Conservation (phyloP, 2,113 vertebrate genomes). For the Alces alces region DNA sequence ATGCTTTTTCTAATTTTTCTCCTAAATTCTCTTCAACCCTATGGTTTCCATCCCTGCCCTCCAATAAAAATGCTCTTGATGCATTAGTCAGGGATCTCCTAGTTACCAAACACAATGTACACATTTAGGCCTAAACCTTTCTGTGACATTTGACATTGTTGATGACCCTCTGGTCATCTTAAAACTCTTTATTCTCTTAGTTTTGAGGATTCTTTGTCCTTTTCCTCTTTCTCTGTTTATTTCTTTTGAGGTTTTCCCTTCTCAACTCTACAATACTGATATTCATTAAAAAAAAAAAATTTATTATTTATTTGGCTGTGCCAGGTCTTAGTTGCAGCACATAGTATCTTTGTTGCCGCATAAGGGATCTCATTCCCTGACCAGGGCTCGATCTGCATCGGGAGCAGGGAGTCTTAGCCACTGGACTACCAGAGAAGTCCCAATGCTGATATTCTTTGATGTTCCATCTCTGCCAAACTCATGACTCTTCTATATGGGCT, state of each 20-base stretch:
- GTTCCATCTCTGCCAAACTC: background rate
- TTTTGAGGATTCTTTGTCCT: background rate
- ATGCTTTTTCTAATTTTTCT: background rate
- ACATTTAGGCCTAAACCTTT: background rate
- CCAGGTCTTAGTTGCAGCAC: background rate
- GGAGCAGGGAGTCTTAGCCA: background rate
- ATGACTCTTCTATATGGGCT: background rate
- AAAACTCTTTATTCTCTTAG: background rate
- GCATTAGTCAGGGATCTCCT: background rate
- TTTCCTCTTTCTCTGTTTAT: background rate
- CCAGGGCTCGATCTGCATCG: background rate
- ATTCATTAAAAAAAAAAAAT: background rate
- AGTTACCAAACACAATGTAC: background rate
- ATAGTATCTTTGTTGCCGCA: background rate
- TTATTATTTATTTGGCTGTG: background rate
- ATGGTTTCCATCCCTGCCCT: background rate
- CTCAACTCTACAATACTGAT: background rate
- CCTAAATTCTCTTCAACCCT: background rate
- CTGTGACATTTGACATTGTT: background rate
- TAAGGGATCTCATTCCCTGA: background rate
- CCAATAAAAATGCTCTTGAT: background rate
- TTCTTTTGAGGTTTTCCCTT: background rate
- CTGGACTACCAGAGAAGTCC: background rate
- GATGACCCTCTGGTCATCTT: background rate
- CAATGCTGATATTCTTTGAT: background rate